phyloP scores from a whole-genome alignment of 2,113 vertebrate species.

The Trogon melanurus region DNA sequence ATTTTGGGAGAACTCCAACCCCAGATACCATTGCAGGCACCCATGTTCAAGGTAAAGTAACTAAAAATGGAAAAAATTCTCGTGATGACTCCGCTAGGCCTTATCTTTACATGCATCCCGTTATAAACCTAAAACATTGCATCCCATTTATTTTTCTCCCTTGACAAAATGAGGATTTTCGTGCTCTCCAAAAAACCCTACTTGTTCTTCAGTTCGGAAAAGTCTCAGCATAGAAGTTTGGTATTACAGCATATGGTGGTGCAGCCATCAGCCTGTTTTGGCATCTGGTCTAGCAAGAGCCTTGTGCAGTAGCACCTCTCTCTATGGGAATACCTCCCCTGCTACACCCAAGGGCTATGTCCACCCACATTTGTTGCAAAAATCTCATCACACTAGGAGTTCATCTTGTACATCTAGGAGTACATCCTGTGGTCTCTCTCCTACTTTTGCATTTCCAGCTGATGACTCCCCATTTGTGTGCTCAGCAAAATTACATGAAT shows the following conservation, averaged over 20 bases:
- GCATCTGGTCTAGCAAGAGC: background rate
- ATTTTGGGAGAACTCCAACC: background rate
- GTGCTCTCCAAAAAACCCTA: background rate
- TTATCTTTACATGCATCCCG: background rate
- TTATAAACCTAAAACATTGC: background rate
- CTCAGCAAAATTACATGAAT: background rate
- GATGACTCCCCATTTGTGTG: background rate
- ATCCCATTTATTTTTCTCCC: background rate
- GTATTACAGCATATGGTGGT: background rate
- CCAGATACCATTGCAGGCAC: background rate
- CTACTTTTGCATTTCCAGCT: background rate
- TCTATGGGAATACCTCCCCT: background rate
- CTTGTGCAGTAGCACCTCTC: background rate
- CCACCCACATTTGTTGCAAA: background rate
- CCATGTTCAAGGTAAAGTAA: background rate
- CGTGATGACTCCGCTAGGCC: background rate
- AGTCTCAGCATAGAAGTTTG: background rate
- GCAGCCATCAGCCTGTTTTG: background rate
- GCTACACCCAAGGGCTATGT: background rate
- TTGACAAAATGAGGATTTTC: background rate
- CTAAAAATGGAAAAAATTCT: background rate
- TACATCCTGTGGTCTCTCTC: background rate
- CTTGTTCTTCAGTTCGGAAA: background rate
- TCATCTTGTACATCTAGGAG: background rate
- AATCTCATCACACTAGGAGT: background rate